A percentile compares a stretch with the other conserved stretches of the same genome.
Evolutionary conservation across 30 jellyfish, hydroid and myxozoan species (phyloP).

Genomic region (Rhopilema esculentum): DNA sequence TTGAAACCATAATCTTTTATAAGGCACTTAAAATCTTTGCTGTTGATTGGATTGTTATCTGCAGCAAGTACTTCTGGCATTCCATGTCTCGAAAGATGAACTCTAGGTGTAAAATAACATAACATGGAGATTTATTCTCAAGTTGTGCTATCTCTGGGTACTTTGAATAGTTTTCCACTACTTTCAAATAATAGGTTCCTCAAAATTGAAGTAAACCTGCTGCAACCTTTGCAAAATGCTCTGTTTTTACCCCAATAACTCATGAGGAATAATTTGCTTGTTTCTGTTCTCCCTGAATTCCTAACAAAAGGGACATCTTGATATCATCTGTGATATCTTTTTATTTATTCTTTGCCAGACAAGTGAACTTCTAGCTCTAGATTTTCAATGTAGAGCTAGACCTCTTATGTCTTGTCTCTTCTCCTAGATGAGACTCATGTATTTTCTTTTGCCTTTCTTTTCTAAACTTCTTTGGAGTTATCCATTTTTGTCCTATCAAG

Average conservation of each 20-base stretch:
- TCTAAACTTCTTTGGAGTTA: constrained; percentile 41
- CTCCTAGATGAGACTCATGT: constrained; percentile 58
- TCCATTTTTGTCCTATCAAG: constrained; percentile 43
- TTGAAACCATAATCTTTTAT: constrained; percentile 29
- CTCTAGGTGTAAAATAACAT: constrained; percentile 35
- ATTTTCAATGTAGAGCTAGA: no score
- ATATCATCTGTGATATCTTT: constrained; percentile 3
- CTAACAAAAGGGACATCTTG: constrained; percentile 16
- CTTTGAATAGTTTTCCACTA: constrained; percentile 49
- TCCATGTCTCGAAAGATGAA: constrained; percentile 43
- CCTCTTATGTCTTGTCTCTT: no score
- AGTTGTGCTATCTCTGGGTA: constrained; percentile 48
- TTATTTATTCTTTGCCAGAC: constrained; percentile 32
- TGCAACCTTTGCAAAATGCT: constrained; percentile 48
- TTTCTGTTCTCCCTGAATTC: constrained; percentile 35
- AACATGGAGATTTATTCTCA: constrained; percentile 30
- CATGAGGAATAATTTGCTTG: constrained; percentile 43
- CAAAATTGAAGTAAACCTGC: constrained; percentile 34
- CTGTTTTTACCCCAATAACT: constrained; percentile 24
- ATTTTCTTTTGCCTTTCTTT: constrained; percentile 39
- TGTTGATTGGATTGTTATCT: constrained; percentile 57
- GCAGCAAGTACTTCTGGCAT: constrained; percentile 39
- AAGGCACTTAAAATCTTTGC: constrained; percentile 19
- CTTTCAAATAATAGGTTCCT: constrained; percentile 36
- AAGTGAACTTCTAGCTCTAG: constrained; percentile 59